phyloP scores from a whole-genome alignment of 2,113 vertebrate species.

The Cromileptes altivelis region DNA sequence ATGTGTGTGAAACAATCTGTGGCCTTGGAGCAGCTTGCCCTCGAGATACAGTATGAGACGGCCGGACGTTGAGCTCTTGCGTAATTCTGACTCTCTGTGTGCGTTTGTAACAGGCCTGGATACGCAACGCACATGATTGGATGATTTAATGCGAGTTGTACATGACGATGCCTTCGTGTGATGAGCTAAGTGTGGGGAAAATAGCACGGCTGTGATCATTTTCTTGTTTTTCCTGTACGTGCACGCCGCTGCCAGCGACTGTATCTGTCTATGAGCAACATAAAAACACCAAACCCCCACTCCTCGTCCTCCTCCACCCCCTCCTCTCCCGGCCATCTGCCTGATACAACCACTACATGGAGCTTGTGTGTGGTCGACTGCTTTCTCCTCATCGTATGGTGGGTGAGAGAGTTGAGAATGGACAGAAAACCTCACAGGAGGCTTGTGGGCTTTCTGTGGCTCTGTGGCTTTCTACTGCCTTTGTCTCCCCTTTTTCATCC shows the following conservation, averaged over 20 bases:
- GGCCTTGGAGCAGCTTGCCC: conserved; percentile 57
- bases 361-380: conserved; percentile 57
- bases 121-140: conserved; percentile 24
- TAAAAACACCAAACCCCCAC: conserved; percentile 44
- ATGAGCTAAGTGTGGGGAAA: conserved; percentile 6
- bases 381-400: conserved; percentile 26
- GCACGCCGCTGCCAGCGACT: conserved; percentile 13
- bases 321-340: conserved; percentile 59
- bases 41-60: conserved; percentile 17
- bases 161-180: conserved; percentile 31
- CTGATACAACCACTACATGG: conserved; percentile 58
- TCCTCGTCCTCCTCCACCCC: conserved; percentile 3
- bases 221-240: conserved; percentile 40
- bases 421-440: conserved; percentile 42
- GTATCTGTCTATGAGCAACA: conserved; percentile 49
- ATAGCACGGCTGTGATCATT: conserved; percentile 28
- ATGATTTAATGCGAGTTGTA: conserved; percentile 29
- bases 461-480: conserved; percentile 16
- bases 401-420: conserved; percentile 15
- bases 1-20: conserved; percentile 23
- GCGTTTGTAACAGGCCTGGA: conserved; percentile 43
- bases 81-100: conserved; percentile 48
- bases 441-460: conserved; percentile 50
- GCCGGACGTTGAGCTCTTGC: conserved; percentile 50
- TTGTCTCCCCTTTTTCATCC: conserved; percentile 30